These are phyloP conservation scores for Drosophila falleni DNA, from an alignment of 2,888 invertebrate species.

Conservation along the genomic window DNA sequence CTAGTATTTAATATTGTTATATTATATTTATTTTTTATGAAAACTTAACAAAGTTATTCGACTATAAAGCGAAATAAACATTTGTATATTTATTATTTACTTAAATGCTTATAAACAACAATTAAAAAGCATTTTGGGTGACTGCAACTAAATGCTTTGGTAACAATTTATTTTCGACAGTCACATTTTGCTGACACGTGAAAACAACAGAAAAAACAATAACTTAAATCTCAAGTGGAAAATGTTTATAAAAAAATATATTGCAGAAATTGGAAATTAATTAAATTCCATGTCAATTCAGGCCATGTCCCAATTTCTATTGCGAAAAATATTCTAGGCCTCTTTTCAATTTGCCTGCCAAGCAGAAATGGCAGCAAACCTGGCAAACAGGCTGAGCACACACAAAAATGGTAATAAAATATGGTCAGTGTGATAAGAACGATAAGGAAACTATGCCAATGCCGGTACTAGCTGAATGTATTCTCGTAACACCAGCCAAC, in stretches of 20 bases:
- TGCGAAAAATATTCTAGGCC: slow-evolving; percentile 25
- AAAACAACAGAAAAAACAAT: neutral
- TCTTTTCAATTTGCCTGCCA: slow-evolving; percentile 63
- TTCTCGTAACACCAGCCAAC: slow-evolving; percentile 17
- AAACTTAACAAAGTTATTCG: neutral
- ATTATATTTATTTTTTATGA: neutral
- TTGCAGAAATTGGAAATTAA: slow-evolving; percentile 46
- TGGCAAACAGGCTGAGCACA: slow-evolving; percentile 25
- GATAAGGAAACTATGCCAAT: slow-evolving; percentile 65
- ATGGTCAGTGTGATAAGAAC: slow-evolving; percentile 64
- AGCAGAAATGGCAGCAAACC: slow-evolving; percentile 48
- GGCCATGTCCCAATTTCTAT: slow-evolving; percentile 26
- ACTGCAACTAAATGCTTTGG: slow-evolving; percentile 17
- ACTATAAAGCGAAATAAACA: no score
- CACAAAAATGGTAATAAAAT: slow-evolving; percentile 57
- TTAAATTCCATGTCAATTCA: slow-evolving; percentile 54
- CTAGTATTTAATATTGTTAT: neutral
- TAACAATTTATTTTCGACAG: slow-evolving; percentile 33
- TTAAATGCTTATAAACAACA: slow-evolving; percentile 10
- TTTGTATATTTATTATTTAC: slow-evolving; percentile 14
- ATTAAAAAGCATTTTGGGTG: neutral
- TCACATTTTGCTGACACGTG: slow-evolving; percentile 43
- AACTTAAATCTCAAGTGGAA: slow-evolving; percentile 19
- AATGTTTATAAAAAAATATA: slow-evolving; percentile 26
- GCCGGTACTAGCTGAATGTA: slow-evolving; percentile 20